phyloP scores from a whole-genome alignment of 2,113 vertebrate species.

The Limanda limanda region DNA sequence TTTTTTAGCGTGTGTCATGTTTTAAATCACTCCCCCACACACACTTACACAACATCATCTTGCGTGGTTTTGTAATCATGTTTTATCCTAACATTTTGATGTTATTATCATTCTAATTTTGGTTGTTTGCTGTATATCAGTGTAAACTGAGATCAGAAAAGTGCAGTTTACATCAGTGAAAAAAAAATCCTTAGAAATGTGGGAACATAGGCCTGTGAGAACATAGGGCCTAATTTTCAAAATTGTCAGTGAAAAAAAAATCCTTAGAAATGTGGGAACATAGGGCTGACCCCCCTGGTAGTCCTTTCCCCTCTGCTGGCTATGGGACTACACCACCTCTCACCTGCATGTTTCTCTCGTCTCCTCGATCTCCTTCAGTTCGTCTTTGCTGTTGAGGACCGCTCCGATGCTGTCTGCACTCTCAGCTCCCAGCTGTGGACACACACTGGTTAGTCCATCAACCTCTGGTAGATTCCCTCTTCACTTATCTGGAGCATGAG shows the following conservation, averaged over 20 bases:
- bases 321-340: constrained; percentile 8
- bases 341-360: constrained; percentile 93
- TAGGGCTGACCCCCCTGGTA: too few relatives aligned
- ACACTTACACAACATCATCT: not conserved
- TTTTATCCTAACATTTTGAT: not conserved
- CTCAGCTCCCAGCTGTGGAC: constrained; percentile 91
- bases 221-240: too few relatives aligned
- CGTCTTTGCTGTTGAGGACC: constrained; percentile 95
- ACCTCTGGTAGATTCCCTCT: too few relatives aligned
- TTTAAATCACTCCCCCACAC: too few relatives aligned
- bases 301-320: not conserved
- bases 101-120: too few relatives aligned
- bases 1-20: not conserved
- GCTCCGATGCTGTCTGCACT: constrained; percentile 96
- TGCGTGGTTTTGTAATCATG: not conserved
- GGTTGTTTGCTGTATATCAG: not conserved
- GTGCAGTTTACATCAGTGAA: not conserved
- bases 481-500: too few relatives aligned
- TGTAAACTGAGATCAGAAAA: not conserved
- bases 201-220: too few relatives aligned
- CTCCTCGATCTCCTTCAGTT: constrained; percentile 95
- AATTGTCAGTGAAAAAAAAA: too few relatives aligned
- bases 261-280: too few relatives aligned
- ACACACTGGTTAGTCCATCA: not conserved
- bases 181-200: too few relatives aligned